A percentile compares a stretch with the other conserved stretches of the same genome.
Evolutionary conservation across 2,888 invertebrate genomes (phyloP).

Genomic region (Argynnis bischoffii): DNA sequence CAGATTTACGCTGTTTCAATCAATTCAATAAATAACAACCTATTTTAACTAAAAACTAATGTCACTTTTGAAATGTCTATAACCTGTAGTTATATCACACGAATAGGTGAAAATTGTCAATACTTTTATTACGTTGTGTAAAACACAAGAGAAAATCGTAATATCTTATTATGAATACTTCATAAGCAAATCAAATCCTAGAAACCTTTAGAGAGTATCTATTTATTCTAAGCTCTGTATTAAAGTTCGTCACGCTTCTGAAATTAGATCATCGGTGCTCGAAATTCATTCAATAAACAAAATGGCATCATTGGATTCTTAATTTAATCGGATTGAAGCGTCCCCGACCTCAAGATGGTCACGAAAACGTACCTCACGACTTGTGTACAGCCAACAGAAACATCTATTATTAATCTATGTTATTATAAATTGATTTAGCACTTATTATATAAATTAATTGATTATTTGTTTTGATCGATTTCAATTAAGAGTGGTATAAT

Average conservation of each 20-base stretch:
- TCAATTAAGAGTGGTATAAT: slow-evolving; percentile 1
- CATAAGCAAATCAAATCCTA: too few species aligned
- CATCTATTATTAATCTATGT: slow-evolving; percentile 17
- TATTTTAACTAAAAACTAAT: too few species aligned
- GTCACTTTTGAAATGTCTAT: too few species aligned
- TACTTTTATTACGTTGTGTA: too few species aligned
- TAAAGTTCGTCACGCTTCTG: slow-evolving; percentile 50
- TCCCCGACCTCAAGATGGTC: slow-evolving; percentile 56
- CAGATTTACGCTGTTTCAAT: too few species aligned
- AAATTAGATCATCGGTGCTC: slow-evolving; percentile 69
- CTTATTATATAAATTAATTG: slow-evolving; percentile 2
- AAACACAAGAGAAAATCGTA: too few species aligned
- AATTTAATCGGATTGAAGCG: slow-evolving; percentile 62
- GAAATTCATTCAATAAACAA: slow-evolving; percentile 55
- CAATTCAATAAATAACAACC: too few species aligned
- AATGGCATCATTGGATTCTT: slow-evolving; percentile 57
- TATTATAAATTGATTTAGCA: slow-evolving; percentile 19
- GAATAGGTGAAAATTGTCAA: too few species aligned
- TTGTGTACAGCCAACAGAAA: slow-evolving; percentile 26
- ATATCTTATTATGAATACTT: too few species aligned
- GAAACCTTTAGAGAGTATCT: slow-evolving; percentile 25
- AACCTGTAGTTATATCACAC: too few species aligned
- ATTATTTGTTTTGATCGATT: neutral
- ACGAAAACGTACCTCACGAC: slow-evolving; percentile 49
- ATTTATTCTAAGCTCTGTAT: slow-evolving; percentile 38